phyloP scores from a whole-genome alignment of 2,113 vertebrate species.

The Bos javanicus region DNA sequence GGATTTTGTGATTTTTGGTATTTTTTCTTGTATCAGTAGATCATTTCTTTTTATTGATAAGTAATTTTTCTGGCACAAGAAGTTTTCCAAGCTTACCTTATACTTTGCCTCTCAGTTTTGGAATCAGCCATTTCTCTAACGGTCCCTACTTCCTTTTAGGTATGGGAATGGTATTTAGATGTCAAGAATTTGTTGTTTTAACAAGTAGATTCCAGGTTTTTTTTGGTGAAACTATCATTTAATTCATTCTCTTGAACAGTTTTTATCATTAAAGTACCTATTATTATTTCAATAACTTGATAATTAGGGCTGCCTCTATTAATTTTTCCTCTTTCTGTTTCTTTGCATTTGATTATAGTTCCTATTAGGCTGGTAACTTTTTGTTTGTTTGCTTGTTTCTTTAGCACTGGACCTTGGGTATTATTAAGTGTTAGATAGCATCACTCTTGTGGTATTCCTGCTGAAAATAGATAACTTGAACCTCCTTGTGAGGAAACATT shows the following conservation, averaged over 20 bases:
- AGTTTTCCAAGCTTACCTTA: background rate
- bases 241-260: background rate
- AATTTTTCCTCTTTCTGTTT: background rate
- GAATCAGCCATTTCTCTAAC: background rate
- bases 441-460: background rate
- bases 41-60: background rate
- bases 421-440: background rate
- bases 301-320: background rate
- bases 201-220: background rate
- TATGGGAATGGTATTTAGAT: background rate
- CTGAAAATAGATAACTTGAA: background rate
- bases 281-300: background rate
- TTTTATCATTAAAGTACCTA: background rate
- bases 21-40: background rate
- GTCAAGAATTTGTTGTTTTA: constrained; percentile 26
- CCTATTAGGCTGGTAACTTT: background rate
- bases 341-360: constrained; percentile 14
- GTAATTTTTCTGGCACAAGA: background rate
- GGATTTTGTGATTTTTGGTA: background rate
- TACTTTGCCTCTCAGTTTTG: background rate
- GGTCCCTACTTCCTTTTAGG: background rate
- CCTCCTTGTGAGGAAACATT: background rate
- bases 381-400: background rate
- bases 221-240: background rate
- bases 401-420: background rate